Conservation (phyloP, 2,113 vertebrate genomes). For the Aythya baeri region DNA sequence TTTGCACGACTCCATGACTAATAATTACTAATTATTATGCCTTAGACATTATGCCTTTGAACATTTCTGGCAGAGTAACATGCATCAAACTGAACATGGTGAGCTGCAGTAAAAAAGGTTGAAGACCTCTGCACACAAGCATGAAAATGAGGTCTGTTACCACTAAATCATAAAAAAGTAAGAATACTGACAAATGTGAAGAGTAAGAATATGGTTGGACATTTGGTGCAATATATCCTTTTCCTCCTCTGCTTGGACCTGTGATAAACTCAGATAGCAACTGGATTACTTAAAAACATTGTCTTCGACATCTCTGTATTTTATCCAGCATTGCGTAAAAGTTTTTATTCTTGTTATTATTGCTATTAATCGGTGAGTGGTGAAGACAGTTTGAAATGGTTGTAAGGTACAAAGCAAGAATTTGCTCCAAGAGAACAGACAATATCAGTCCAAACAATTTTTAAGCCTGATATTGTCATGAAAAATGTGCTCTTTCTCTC, state of each 20-base stretch:
- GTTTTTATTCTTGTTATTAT: not conserved
- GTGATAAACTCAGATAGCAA: not conserved
- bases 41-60: conserved; percentile 54
- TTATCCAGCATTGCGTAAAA: not conserved
- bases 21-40: conserved; percentile 61
- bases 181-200: not conserved
- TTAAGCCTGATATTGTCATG: not conserved
- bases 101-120: not conserved
- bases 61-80: not conserved
- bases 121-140: not conserved
- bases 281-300: not conserved
- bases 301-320: not conserved
- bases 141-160: not conserved
- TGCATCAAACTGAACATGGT: not conserved
- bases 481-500: not conserved
- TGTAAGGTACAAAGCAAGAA: not conserved
- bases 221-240: not conserved
- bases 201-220: not conserved
- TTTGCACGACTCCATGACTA: not conserved
- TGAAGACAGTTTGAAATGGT: not conserved
- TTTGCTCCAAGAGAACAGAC: not conserved
- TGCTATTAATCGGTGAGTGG: not conserved
- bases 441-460: not conserved
- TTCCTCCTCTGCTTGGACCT: not conserved
- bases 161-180: not conserved